Conservation (phyloP, 2,113 vertebrate genomes). For the Equus quagga region DNA sequence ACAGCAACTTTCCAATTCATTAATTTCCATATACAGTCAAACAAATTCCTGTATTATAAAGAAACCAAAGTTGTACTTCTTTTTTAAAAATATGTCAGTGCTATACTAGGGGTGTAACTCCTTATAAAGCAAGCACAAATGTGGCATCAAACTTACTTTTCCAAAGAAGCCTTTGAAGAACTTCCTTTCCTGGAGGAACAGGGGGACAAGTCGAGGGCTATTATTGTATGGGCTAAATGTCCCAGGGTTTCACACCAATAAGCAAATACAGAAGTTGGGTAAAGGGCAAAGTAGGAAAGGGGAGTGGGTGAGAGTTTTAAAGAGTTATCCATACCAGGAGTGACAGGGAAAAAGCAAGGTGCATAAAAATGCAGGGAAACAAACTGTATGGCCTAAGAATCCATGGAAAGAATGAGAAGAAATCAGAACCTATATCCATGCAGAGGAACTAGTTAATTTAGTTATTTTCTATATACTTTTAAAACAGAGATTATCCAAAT, state of each 20-base stretch:
- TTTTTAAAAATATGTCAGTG: constrained; percentile 71
- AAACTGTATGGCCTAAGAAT: constrained; percentile 83
- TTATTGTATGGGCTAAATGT: constrained; percentile 93
- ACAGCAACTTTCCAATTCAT: constrained; percentile 61
- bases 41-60: constrained; percentile 62
- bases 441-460: constrained; percentile 84
- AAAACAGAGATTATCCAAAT: constrained; percentile 86
- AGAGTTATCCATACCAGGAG: constrained; percentile 88
- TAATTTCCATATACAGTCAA: constrained; percentile 52
- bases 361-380: constrained; percentile 87
- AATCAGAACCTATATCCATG: constrained; percentile 87
- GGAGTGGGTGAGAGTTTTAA: constrained; percentile 85
- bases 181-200: constrained; percentile 99
- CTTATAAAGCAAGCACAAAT: constrained; percentile 90
- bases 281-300: constrained; percentile 72
- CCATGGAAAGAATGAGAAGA: constrained; percentile 74
- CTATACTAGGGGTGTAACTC: constrained; percentile 92
- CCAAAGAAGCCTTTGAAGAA: constrained; percentile 99
- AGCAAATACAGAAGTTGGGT: constrained; percentile 85
- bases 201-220: constrained; percentile 98
- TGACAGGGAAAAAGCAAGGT: constrained; percentile 87
- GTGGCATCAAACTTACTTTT: constrained; percentile 98
- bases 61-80: constrained; percentile 49
- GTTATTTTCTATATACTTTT: constrained; percentile 82
- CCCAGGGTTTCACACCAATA: constrained; percentile 90